Evolutionary conservation across 2,888 invertebrate species (phyloP), one percentile per base, ranked within the genome.

Genomic region (Cephus pygmeus): DNA sequence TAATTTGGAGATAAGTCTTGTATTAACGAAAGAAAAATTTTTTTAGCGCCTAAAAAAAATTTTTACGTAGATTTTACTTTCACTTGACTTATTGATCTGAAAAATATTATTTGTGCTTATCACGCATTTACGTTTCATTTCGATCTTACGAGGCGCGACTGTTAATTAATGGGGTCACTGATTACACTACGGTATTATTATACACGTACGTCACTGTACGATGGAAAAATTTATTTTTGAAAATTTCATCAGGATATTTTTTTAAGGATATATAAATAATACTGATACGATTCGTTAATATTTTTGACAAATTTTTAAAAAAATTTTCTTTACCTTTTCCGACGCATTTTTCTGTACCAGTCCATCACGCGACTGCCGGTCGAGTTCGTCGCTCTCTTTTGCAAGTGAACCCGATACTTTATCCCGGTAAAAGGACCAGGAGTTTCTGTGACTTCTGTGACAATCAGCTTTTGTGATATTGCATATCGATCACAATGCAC

Each of bases 341-440:
- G 78, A 76, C 78, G 76, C 12, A 76, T 34, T 12, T 78, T 78
- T 34, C 78, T 78, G 34, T 76, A 78, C 78, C 78, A 78, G 36
- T 78, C 78, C 76, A 78, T 78, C 23, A 11, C 36, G 30, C 12
- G 35, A 35, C 23, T 12, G n/a, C 34, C 0, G 6, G 23, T n/a
- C 1, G 35, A 35, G 33, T 71, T 71, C 23, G 31, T 71, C 31
- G 71, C 12, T 56, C 23, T 9, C 23, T 9, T 23, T 23, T 23
- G 2, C 6, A 9, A 6, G 15, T 56, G 56, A 56, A 56, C 23
- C 2, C 56, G 56, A 56, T 23, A 9, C 23, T 9, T 56, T 56
- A 56, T 56, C 23, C 23, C 56, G 56, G 23, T 56, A 56, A 56
- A 23, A 23, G 56, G 2, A 56, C 9, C 23, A 15, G 56, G 9